Conservation (phyloP, 2,113 vertebrate genomes). For the Syrmaticus mikado region DNA sequence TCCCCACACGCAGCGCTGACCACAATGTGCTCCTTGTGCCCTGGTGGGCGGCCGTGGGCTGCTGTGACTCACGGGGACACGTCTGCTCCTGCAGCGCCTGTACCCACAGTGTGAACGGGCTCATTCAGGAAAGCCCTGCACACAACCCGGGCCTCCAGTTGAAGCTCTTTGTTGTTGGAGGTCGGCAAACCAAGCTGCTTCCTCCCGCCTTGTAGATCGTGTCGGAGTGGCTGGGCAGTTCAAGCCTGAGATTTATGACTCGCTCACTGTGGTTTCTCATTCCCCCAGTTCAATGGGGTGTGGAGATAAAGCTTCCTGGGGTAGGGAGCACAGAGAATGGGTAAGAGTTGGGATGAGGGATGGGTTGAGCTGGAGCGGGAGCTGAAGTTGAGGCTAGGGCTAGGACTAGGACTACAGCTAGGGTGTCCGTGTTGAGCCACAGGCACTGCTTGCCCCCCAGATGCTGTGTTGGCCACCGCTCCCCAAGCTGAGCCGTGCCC, state of each 20-base stretch:
- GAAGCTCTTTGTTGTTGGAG: neutral
- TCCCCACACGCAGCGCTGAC: neutral
- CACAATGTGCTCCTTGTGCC: neutral
- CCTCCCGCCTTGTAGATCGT: accelerated
- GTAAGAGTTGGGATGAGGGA: neutral
- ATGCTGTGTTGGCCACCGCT: too few species aligned
- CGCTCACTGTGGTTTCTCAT: accelerated
- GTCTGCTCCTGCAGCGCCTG: neutral
- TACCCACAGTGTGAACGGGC: accelerated
- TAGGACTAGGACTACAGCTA: neutral
- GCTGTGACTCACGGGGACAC: neutral
- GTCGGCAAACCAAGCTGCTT: accelerated
- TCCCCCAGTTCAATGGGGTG: accelerated
- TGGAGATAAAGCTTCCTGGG: accelerated
- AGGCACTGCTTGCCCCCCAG: too few species aligned
- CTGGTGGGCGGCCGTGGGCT: neutral
- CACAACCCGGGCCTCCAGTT: accelerated
- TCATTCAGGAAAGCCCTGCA: neutral
- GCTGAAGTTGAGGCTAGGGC: too few species aligned
- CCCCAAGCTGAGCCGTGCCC: neutral
- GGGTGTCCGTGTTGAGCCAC: neutral
- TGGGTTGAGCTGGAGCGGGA: neutral
- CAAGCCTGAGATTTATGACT: neutral
- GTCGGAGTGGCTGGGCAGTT: accelerated
- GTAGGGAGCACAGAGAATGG: neutral